Conservation (phyloP, 2,888 invertebrate genomes). For the Leptopilina myrica region DNA sequence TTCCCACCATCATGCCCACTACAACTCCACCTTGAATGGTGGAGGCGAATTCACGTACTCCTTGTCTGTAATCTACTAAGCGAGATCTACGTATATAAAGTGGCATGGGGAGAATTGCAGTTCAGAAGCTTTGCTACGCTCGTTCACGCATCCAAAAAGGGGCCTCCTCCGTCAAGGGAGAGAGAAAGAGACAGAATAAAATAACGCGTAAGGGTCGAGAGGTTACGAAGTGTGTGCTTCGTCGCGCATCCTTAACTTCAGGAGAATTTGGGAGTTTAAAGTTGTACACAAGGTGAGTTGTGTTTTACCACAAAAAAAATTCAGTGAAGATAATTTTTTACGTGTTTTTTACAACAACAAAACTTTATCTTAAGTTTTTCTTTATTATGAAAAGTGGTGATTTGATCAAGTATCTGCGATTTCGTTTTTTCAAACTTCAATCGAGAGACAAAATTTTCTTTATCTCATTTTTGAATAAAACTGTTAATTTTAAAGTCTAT, state of each 20-base stretch:
- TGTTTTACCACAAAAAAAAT: background rate
- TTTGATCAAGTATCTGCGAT: no score
- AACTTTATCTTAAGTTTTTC: no score
- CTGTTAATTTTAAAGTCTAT: no score
- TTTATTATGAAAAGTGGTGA: no score
- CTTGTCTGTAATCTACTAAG: conserved; percentile 62
- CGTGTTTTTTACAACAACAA: background rate
- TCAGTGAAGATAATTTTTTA: background rate
- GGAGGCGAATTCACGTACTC: conserved; percentile 65
- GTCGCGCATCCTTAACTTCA: conserved; percentile 27
- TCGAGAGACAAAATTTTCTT: no score
- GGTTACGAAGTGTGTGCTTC: conserved; percentile 55
- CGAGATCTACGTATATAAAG: conserved; percentile 76
- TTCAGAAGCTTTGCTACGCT: conserved; percentile 74
- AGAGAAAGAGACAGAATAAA: conserved; percentile 9
- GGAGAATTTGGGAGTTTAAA: conserved; percentile 12
- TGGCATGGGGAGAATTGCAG: conserved; percentile 72
- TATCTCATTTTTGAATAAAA: no score
- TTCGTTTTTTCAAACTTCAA: no score
- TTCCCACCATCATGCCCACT: conserved; percentile 50
- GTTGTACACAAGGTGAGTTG: conserved; percentile 27
- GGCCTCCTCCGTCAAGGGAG: conserved; percentile 55
- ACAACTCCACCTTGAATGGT: conserved; percentile 57
- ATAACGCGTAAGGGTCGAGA: conserved; percentile 43
- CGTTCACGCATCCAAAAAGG: conserved; percentile 67